Conservation (phyloP, 2,113 vertebrate species). For the Laticauda colubrina region DNA sequence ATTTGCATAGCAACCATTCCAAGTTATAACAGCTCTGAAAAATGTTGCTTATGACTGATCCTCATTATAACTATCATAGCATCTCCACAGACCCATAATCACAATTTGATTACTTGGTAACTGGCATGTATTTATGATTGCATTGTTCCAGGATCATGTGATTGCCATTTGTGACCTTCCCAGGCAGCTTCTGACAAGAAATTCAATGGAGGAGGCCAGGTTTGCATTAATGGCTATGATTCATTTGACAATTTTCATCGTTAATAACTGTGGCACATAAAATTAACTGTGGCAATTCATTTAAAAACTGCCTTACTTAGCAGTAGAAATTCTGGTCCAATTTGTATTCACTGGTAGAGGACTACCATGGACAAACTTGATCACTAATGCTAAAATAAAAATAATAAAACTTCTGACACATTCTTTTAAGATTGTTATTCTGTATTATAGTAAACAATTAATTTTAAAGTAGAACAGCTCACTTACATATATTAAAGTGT, state of each 20-base stretch:
- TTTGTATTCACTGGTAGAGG: neutral
- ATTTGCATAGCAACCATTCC: no score
- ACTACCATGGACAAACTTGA: neutral
- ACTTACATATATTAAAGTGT: neutral
- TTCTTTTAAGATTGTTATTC: neutral
- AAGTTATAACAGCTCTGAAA: neutral
- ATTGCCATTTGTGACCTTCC: neutral
- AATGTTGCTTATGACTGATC: neutral
- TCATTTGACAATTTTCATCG: neutral
- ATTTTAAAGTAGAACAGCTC: neutral
- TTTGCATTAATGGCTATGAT: neutral
- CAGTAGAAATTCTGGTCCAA: neutral
- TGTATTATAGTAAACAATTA: neutral
- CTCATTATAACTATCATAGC: neutral
- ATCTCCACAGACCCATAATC: neutral
- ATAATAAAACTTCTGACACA: neutral
- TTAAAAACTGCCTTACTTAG: neutral
- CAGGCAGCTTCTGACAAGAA: neutral
- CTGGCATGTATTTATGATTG: neutral
- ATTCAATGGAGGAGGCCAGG: neutral
- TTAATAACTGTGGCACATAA: neutral
- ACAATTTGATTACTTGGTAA: neutral
- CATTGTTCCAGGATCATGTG: neutral
- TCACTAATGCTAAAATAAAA: neutral
- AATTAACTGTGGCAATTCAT: neutral